Percentiles rank a stretch among this genome's conserved stretches.
phyloP scores from a whole-genome alignment of 37 sponge, comb jelly and placozoan genomes.

The Hexactinellida sp. region DNA sequence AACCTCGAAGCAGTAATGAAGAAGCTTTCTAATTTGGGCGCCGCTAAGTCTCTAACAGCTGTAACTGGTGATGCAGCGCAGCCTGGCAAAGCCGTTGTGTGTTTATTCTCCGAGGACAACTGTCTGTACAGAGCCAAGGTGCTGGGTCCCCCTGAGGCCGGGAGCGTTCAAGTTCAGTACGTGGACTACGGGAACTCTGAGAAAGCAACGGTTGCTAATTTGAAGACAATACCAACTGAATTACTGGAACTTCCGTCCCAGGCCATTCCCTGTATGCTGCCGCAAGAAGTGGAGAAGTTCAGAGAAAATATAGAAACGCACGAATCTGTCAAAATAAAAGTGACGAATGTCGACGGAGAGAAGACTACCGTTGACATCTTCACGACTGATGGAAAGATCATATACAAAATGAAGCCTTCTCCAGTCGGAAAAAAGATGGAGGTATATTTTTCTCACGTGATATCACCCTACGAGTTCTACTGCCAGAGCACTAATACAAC shows the following conservation, averaged over 20 bases:
- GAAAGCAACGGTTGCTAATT: not conserved
- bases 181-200: not conserved
- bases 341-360: not conserved
- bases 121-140: conserved; percentile 2
- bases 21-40: not conserved
- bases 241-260: not conserved
- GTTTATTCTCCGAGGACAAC: not conserved
- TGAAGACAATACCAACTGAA: not conserved
- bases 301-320: not conserved
- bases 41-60: not conserved
- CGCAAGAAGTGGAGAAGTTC: conserved; percentile 10
- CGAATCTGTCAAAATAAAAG: not conserved
- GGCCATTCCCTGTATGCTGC: not conserved
- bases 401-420: conserved; percentile 10
- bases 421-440: not conserved
- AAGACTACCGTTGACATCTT: not conserved
- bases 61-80: not conserved
- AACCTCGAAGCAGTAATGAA: not conserved
- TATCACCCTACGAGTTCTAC: conserved; percentile 1
- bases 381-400: not conserved
- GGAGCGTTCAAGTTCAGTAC: not conserved
- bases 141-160: not conserved
- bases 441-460: not conserved
- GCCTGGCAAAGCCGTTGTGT: not conserved
- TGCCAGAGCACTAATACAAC: not conserved